Evolutionary conservation across 2,888 invertebrate genomes (phyloP), one percentile per base, ranked within the genome.

Genomic region (Acleris holmiana): DNA sequence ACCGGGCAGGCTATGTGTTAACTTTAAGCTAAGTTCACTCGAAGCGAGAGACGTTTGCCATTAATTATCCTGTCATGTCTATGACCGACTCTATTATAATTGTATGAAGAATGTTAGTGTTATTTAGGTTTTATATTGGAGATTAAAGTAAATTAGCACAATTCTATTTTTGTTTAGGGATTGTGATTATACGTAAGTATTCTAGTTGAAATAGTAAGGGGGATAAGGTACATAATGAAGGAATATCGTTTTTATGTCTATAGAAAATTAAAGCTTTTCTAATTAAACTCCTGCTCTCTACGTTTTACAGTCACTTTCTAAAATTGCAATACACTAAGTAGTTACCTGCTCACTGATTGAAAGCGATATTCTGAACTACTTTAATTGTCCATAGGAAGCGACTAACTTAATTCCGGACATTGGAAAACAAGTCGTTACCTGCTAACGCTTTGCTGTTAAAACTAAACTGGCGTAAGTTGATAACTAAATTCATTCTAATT

Each of bases 301-400:
- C 21, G 19, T 60, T 48, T 58, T 62, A 57, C 57, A 58, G 18
- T 57, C 57, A 50, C 61, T 56, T 53, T 64, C 60, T 61, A 55
- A 60, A 57, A 19, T 53, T 23, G 41, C 54, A 54, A 25, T 59
- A 29, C 47, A 53, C 59, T 10, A 68, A 53, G 68, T 67, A n/a
- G n/a, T n/a, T n/a, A 68, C 59, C 21, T 51, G 61, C 61, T 44
- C 47, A n/a, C 58, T 67, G 29, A 66, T 68, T 63, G 69, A 69
- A 69, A 69, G 69, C 64, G 69, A 70, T 50, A 67, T 61, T 55
- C 29, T 15, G 29, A 55, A 62, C 53, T 13, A 48, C 47, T 56
- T 49, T 66, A 66, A 69, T 69, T 69, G 68, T 68, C 49, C n/a
- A 67, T 49, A 68, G 71, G 71, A 71, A 71, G 68, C 68, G 44